These are phyloP conservation scores for Dioctria linearis DNA, from an alignment of 2,888 invertebrate species.

Conservation along the genomic window DNA sequence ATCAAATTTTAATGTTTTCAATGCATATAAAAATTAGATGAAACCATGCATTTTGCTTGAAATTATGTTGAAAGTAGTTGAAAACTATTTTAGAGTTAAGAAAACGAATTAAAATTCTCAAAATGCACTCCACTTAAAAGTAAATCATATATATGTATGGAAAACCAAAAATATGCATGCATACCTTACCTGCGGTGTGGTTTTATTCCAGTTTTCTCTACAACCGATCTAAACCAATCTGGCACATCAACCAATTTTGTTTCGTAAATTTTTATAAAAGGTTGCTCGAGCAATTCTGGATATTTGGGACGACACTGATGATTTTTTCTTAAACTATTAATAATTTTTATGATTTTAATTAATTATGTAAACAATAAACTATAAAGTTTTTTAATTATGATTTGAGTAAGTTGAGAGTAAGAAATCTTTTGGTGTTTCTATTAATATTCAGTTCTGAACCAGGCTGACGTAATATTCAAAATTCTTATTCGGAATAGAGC, in stretches of 20 bases:
- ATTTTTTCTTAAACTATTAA: constrained; percentile 89
- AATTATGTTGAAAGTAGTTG: constrained; percentile 31
- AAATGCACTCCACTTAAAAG: constrained; percentile 33
- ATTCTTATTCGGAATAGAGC: no score
- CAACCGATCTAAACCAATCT: constrained; percentile 84
- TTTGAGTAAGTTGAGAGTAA: no score
- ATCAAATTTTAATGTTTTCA: no score
- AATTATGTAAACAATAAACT: constrained; percentile 2
- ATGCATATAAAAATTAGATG: neutral
- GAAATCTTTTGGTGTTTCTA: no score
- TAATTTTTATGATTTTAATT: neutral
- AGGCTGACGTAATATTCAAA: no score
- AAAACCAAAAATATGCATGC: constrained; percentile 36
- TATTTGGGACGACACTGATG: constrained; percentile 95
- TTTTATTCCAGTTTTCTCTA: constrained; percentile 72
- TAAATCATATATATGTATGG: neutral
- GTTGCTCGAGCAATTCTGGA: constrained; percentile 88
- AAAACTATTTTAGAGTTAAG: constrained; percentile 33
- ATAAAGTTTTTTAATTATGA: no score
- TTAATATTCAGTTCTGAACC: no score
- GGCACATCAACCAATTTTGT: constrained; percentile 81
- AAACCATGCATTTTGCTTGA: constrained; percentile 44
- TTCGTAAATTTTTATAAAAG: constrained; percentile 88
- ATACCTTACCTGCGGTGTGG: constrained; percentile 68
- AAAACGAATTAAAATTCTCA: constrained; percentile 37